A percentile compares a stretch with the other conserved stretches of the same genome.
Evolutionary conservation across 2,797 vertebrate genomes (phyloP).

Genomic region (Anguilla megastoma): DNA sequence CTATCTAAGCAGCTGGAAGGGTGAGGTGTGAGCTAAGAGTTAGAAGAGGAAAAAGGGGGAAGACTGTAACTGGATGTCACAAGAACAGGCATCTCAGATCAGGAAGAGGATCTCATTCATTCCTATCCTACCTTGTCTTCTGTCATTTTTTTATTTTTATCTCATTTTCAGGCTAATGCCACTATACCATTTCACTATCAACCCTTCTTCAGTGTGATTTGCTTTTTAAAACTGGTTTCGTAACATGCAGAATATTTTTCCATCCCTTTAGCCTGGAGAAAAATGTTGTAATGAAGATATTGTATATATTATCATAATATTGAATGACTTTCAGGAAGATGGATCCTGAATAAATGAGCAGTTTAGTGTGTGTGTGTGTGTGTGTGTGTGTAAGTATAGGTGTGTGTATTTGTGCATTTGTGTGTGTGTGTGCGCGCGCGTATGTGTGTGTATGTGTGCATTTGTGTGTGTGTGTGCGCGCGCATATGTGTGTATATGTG

Average conservation of each 20-base stretch:
- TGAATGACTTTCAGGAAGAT: not conserved
- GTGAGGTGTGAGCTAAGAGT: not conserved
- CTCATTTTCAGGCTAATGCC: not conserved
- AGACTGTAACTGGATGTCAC: not conserved
- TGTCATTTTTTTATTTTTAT: not conserved
- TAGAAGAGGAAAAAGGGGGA: not conserved
- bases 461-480: not conserved
- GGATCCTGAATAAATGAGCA: not conserved
- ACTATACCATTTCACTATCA: not conserved
- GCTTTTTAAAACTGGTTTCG: not conserved
- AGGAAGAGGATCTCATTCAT: not conserved
- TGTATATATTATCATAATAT: slow-evolving; percentile 7
- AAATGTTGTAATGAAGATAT: not conserved
- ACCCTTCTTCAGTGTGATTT: not conserved
- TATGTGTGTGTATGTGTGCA: slow-evolving; percentile 16
- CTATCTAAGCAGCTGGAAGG: slow-evolving; percentile 8
- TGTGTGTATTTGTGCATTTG: not conserved
- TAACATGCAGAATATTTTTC: not conserved
- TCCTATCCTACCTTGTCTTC: not conserved
- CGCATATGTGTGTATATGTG: not conserved
- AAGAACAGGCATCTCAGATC: not conserved
- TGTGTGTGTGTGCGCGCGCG: slow-evolving; percentile 12
- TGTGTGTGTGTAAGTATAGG: not conserved
- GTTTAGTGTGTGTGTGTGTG: not conserved
- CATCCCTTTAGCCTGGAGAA: not conserved